Base-by-base conservation (phyloP, 2,797 vertebrate genomes). In the Arnoldichthys spilopterus region DNA sequence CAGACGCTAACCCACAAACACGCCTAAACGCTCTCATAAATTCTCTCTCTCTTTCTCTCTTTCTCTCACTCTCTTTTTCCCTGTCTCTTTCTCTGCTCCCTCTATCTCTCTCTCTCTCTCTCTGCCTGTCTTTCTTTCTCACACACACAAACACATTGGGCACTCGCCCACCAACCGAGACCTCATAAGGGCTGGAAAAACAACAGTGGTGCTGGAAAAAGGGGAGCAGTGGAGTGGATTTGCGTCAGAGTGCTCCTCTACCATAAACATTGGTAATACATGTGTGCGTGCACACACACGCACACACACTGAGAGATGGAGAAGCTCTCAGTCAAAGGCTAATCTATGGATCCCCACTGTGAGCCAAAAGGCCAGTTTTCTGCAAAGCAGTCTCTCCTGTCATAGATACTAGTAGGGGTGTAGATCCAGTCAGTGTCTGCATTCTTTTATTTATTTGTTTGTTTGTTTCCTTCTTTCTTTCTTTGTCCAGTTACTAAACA, bases 181-280 rank as follows among this genome's bases (percentile, higher is more conserved):
- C 26, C 67, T 16, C 43, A 59, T 49, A 45, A 61, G 66, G 71
- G 32, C 81, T 81, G 79, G 76, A 84, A 81, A 81, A 83, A 81
- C 79, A 83, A 77, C 45, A 37, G 24, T 30, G 28, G 63, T 77
- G 32, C 53, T 75, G 81, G 79, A 83, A 81, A 84, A 69, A 75
- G 72, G 75, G 66, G 85, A 83, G 43, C 66, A 34, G 37, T 47
- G 59, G 76, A 24, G 59, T 45, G 67, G 47, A 75, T 82, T 80
- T 78, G 83, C 81, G 78, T 83, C 85, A 84, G 24, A 81, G 78
- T 37, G 4, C 40, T 59, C 54, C 22, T 18, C 43, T 66, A 53
- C 78, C 64, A 82, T 82, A 84, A 86, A 86, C 74, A 76, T 6
- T 49, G 62, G 53, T 32, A 62, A 34, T 37, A 51, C 53, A 69